phyloP scores from a whole-genome alignment of 2,113 vertebrate species.

The Urocitellus parryii region DNA sequence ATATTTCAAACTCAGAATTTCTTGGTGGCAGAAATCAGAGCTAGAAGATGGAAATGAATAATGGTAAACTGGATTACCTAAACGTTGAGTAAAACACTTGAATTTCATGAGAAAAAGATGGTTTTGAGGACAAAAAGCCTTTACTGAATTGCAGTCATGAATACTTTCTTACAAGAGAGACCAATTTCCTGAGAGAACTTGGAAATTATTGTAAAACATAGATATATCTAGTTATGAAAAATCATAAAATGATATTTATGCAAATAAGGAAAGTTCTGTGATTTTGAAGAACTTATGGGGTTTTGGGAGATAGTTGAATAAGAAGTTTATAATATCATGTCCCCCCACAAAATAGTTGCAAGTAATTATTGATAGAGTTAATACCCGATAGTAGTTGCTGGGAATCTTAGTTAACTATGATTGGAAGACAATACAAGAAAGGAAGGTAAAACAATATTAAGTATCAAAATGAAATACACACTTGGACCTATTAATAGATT shows the following conservation, averaged over 20 bases:
- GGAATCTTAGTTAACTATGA: neutral
- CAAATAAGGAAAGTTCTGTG: neutral
- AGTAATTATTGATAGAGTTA: neutral
- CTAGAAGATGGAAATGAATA: neutral
- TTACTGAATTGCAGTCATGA: neutral
- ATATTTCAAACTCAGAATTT: conserved; percentile 37
- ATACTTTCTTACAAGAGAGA: neutral
- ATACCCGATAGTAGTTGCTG: neutral
- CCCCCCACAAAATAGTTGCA: neutral
- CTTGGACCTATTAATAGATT: neutral
- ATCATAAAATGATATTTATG: neutral
- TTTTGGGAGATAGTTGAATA: neutral
- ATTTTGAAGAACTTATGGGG: neutral
- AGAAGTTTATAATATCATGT: neutral
- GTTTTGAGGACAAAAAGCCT: neutral
- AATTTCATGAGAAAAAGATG: neutral
- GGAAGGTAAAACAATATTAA: neutral
- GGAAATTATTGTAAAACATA: neutral
- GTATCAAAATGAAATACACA: neutral
- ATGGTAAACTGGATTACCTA: neutral
- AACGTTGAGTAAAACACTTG: neutral
- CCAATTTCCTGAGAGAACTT: neutral
- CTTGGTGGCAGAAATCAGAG: neutral
- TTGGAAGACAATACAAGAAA: conserved; percentile 20
- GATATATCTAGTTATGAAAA: neutral